Evolutionary conservation across 2,797 vertebrate genomes (phyloP), one percentile per base, ranked within the genome.

Genomic region (Chrysocyon brachyurus): DNA sequence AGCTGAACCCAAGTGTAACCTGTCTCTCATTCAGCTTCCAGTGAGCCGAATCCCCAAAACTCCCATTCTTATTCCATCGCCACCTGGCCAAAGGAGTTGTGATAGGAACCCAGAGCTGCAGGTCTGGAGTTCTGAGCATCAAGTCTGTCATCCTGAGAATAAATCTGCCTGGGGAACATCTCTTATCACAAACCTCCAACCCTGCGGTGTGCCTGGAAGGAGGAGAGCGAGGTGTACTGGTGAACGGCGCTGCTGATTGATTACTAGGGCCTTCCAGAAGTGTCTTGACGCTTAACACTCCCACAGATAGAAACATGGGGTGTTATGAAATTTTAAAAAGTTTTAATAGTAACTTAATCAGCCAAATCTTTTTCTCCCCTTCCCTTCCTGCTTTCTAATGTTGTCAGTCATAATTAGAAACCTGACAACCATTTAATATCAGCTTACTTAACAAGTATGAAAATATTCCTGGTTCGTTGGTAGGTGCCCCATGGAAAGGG

Each of bases 331-430:
- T 33, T 87, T 88, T 77, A 5, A 16, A 6, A 86, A 36, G 46
- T 52, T 77, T 77, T 77, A 77, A 26, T 31, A 22, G 33, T 84
- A 95, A 85, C 86, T 81, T 89, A 40, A 79, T 54, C 46, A 70
- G 33, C 31, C 31, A 90, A 7, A 4, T 52, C 28, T 90, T 77
- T 22, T 59, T 36, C 36, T 36, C 36, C 57, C 11, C 12, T 17
- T 61, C 36, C 7, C 14, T 49, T 83, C 72, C 19, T 57, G 19
- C 63, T 64, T 64, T 93, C 75, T 66, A n/a, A 56, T 70, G n/a
- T 70, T 72, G 81, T 46, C 63, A 33, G 16, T 91, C 78, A 70
- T 61, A 91, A 77, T 70, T 78, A 87, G 92, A 87, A 94, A 84
- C 70, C 70, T 90, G 85, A 70, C 26, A 79, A 6, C 66, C 17